phyloP scores from a whole-genome alignment of 2,113 vertebrate species.

The Columbina picui region DNA sequence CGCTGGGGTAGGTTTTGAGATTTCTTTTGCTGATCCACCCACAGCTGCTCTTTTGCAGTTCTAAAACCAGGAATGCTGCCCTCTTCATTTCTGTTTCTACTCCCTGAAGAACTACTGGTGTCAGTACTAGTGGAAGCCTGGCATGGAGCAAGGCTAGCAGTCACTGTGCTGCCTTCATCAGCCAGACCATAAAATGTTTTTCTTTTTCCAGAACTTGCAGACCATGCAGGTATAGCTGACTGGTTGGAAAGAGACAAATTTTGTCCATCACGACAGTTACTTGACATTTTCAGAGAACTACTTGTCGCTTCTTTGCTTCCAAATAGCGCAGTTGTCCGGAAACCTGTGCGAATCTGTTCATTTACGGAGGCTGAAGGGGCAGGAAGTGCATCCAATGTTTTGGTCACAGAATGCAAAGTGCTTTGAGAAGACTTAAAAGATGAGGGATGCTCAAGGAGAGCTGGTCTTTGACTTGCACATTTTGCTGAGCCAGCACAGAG shows the following conservation, averaged over 20 bases:
- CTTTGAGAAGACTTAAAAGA: slow-evolving; percentile 7
- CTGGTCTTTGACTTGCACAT: background rate
- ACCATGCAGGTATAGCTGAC: background rate
- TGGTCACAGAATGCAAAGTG: background rate
- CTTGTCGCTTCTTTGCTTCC: slow-evolving; percentile 27
- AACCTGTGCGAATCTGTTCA: background rate
- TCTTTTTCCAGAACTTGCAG: slow-evolving; percentile 49
- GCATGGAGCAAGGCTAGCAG: background rate
- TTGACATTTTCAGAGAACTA: background rate
- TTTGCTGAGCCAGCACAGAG: slow-evolving; percentile 26
- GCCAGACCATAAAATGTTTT: slow-evolving; percentile 44
- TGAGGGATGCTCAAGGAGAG: background rate
- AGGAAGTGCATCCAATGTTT: background rate
- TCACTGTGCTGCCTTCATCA: slow-evolving; percentile 27
- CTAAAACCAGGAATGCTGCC: slow-evolving; percentile 79
- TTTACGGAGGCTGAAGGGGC: background rate
- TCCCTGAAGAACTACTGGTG: background rate
- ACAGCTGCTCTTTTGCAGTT: slow-evolving; percentile 89
- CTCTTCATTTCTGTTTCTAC: slow-evolving; percentile 62
- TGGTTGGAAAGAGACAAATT: background rate
- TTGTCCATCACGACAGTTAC: background rate
- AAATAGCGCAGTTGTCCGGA: slow-evolving; percentile 50
- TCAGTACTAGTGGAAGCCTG: slow-evolving; percentile 29
- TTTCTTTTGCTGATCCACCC: slow-evolving; percentile 89
- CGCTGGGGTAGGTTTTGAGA: slow-evolving; percentile 75